These are phyloP conservation scores for Chironomus riparius DNA, from an alignment of 2,888 invertebrate species.

Conservation along the genomic window DNA sequence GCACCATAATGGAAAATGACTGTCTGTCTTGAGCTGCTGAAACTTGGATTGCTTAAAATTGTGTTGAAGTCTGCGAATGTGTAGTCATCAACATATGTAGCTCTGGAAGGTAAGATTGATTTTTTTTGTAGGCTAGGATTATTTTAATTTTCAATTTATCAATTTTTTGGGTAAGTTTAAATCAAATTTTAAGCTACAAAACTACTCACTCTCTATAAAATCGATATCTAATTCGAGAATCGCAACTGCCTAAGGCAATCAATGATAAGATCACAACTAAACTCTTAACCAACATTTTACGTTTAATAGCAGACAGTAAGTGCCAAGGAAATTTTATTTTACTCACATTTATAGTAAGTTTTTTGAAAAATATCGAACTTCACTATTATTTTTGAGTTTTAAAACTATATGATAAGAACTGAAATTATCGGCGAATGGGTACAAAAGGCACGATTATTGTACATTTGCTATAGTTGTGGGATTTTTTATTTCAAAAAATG, in stretches of 20 bases:
- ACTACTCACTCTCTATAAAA: conserved; percentile 3
- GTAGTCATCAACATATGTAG: neutral
- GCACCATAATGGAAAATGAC: conserved; percentile 13
- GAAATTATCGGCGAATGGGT: neutral
- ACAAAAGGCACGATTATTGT: neutral
- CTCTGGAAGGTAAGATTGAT: neutral
- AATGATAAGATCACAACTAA: neutral
- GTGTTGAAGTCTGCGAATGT: neutral
- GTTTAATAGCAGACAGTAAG: neutral
- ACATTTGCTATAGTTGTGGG: neutral
- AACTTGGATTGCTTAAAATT: neutral
- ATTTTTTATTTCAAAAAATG: too few relatives aligned
- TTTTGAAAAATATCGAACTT: neutral
- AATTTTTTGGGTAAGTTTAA: too few relatives aligned
- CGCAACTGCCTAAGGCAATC: neutral
- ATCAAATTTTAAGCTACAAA: too few relatives aligned
- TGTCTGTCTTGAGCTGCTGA: neutral
- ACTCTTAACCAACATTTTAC: neutral
- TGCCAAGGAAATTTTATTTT: neutral
- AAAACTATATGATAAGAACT: neutral
- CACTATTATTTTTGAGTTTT: neutral
- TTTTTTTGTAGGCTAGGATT: neutral
- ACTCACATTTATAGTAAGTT: neutral
- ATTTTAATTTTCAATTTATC: too few relatives aligned
- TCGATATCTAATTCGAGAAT: neutral